These are phyloP conservation scores for Drosophila helvetica DNA, from an alignment of 2,888 invertebrate species.

Conservation along the genomic window DNA sequence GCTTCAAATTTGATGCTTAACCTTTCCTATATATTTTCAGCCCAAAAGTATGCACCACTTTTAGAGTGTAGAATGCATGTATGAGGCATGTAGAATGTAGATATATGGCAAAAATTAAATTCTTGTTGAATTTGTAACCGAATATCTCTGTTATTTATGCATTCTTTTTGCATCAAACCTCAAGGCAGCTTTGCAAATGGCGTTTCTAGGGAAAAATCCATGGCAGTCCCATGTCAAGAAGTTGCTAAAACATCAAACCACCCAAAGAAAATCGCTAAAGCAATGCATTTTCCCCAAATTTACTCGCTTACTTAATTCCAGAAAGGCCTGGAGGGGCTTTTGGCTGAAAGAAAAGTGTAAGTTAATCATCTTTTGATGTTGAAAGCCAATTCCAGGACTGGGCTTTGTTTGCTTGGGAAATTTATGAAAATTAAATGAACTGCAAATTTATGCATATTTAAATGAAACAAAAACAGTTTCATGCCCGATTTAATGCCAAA, in stretches of 20 bases:
- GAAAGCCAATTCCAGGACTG: slow-evolving; percentile 1
- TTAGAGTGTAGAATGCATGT: neutral
- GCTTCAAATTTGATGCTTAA: too few species aligned
- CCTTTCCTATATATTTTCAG: too few species aligned
- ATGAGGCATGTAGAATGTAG: neutral
- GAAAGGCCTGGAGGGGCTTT: neutral
- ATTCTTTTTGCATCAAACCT: too few species aligned
- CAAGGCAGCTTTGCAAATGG: neutral
- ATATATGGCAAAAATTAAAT: neutral
- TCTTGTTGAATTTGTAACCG: too few species aligned
- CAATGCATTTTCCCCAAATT: neutral
- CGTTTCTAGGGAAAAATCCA: neutral
- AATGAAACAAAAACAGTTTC: slow-evolving; percentile 56
- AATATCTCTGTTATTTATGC: too few species aligned
- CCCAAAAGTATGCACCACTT: neutral
- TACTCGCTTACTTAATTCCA: neutral
- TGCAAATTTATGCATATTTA: slow-evolving; percentile 65
- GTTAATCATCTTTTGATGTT: neutral
- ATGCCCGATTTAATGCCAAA: slow-evolving; percentile 46
- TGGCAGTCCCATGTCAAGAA: neutral
- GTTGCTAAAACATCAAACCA: neutral
- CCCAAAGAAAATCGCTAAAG: neutral
- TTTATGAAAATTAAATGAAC: slow-evolving; percentile 50
- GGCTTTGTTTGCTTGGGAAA: slow-evolving; percentile 16
- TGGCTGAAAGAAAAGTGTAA: neutral